Percentiles rank a stretch among this genome's conserved stretches.
phyloP scores from a whole-genome alignment of 2,113 vertebrate species.

The Carettochelys insculpta region DNA sequence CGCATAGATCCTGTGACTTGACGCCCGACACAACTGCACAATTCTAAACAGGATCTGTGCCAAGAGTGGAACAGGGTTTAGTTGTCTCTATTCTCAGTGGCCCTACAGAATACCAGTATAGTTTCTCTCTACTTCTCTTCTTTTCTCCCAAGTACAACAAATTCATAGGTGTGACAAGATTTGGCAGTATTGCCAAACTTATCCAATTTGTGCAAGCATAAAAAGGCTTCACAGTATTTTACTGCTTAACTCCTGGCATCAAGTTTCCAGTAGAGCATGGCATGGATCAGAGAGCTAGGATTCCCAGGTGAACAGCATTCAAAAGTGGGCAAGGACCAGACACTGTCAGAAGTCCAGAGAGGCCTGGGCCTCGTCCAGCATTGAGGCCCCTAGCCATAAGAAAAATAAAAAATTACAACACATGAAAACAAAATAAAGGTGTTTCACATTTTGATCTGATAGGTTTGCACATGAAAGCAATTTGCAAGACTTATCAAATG shows the following conservation, averaged over 20 bases:
- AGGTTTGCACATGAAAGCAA: too few species aligned
- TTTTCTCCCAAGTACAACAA: not conserved
- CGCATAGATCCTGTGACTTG: rapidly evolving
- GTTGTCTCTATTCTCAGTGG: not conserved
- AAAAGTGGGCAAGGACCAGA: too few species aligned
- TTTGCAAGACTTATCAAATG: too few species aligned
- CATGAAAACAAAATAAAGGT: too few species aligned
- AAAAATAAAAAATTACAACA: too few species aligned
- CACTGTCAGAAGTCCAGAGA: too few species aligned
- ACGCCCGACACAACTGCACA: not conserved
- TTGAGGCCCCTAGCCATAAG: too few species aligned
- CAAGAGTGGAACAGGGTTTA: not conserved
- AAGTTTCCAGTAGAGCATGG: not conserved
- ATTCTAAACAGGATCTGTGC: not conserved
- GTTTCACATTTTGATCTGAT: too few species aligned
- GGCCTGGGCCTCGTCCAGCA: too few species aligned
- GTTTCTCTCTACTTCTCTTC: not conserved
- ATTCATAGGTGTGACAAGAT: not conserved
- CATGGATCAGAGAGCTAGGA: not conserved
- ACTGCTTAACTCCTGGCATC: not conserved
- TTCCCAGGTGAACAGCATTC: not conserved
- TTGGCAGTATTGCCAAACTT: not conserved
- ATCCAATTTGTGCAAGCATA: not conserved
- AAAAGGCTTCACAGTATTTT: not conserved
- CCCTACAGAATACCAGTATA: not conserved